Percentiles rank a stretch among this genome's conserved stretches.
These are phyloP conservation scores for Bombus soroeensis DNA, from an alignment of 1,140 invertebrate genomes.

Conservation along the genomic window DNA sequence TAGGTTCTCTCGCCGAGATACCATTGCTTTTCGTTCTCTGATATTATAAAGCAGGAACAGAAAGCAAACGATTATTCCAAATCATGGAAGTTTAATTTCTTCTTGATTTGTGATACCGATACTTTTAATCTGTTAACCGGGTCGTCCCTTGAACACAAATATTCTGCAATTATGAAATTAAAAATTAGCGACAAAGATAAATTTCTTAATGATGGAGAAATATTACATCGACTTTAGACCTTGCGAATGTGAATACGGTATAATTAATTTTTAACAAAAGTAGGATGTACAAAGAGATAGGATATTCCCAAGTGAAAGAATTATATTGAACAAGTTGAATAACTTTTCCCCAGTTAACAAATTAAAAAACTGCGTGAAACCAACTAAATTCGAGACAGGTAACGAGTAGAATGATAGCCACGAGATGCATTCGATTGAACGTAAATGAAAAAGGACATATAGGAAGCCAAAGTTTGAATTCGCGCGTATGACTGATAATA, in stretches of 20 bases:
- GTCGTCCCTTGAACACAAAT: not conserved
- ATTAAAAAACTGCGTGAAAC: not conserved
- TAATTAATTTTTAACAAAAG: not conserved
- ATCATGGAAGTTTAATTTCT: not conserved
- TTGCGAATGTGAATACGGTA: not conserved
- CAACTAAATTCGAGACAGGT: not conserved
- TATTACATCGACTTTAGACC: too few species aligned
- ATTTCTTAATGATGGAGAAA: not conserved
- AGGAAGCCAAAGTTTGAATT: not conserved
- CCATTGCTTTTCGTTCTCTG: not conserved
- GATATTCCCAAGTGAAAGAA: not conserved
- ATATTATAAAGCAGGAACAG: not conserved
- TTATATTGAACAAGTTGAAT: not conserved
- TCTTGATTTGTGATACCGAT: not conserved
- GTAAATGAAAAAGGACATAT: too few species aligned
- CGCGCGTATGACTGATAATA: not conserved
- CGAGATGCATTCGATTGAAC: not conserved
- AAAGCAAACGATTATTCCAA: not conserved
- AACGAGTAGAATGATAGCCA: not conserved
- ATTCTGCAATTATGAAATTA: not conserved
- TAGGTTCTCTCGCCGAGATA: not conserved
- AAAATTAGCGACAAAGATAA: not conserved
- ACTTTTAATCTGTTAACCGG: not conserved
- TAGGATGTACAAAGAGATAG: not conserved
- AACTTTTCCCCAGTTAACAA: not conserved